phyloP scores from a whole-genome alignment of 1,140 invertebrate species.

The Drosophila seguyi region DNA sequence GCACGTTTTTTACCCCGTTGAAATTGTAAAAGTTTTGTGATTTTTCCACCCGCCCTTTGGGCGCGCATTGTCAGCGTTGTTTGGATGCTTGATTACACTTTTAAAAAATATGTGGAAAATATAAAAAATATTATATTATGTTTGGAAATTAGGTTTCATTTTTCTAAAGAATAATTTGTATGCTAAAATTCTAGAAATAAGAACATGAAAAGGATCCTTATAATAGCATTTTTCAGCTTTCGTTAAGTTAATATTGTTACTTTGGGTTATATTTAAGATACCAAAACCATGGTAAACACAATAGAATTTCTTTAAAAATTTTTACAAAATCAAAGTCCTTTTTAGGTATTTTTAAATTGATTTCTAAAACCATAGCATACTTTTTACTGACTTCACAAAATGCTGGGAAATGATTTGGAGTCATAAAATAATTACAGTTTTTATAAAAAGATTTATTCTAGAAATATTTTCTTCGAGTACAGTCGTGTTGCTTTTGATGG shows the following conservation, averaged over 20 bases:
- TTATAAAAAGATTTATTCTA: background rate
- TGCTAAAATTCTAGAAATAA: too few species aligned
- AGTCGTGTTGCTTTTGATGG: constrained; percentile 2
- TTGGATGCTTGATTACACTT: constrained; percentile 22
- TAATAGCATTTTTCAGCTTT: too few species aligned
- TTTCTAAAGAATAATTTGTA: background rate
- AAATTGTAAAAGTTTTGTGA: constrained; percentile 78
- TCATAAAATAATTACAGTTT: too few species aligned
- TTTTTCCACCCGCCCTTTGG: constrained; percentile 57
- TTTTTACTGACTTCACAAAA: background rate
- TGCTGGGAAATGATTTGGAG: too few species aligned
- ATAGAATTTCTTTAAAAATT: background rate
- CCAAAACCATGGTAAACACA: background rate
- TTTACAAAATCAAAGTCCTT: background rate
- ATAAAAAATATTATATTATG: background rate
- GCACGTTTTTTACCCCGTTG: constrained; percentile 73
- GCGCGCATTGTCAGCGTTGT: constrained; percentile 50
- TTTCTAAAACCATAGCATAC: background rate
- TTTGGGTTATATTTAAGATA: background rate
- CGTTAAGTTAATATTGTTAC: too few species aligned
- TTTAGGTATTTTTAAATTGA: background rate
- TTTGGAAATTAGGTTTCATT: background rate
- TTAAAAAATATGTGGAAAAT: background rate
- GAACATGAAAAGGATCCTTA: background rate
- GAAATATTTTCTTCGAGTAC: constrained; percentile 17